Conservation (phyloP, 2,113 vertebrate species). For the Chauna torquata region DNA sequence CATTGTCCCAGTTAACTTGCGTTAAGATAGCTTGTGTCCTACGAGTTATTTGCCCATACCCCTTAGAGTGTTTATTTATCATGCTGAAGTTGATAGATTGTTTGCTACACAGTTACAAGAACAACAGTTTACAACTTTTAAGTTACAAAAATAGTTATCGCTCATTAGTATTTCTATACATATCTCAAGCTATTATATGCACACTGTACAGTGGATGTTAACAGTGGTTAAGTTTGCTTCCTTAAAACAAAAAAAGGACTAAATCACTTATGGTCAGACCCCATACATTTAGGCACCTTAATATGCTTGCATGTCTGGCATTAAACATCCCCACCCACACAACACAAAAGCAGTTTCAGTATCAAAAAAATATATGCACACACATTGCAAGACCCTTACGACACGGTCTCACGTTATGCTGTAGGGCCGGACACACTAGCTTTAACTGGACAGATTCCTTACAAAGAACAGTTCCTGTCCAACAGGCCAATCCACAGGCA, state of each 20-base stretch:
- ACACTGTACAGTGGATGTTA: constrained; percentile 48
- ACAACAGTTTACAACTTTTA: constrained; percentile 62
- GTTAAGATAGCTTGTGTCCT: not conserved
- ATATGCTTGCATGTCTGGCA: not conserved
- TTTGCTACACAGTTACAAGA: constrained; percentile 71
- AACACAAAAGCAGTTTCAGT: constrained; percentile 2
- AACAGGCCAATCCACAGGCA: not conserved
- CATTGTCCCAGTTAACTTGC: not conserved
- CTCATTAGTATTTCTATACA: constrained; percentile 69
- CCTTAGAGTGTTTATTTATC: constrained; percentile 68
- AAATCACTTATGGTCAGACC: not conserved
- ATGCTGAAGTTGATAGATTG: constrained; percentile 70
- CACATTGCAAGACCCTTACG: not conserved
- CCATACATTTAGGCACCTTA: not conserved
- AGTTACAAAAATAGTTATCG: constrained; percentile 78
- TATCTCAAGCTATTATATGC: constrained; percentile 53
- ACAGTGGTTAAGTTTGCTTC: constrained; percentile 55
- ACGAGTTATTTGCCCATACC: constrained; percentile 5
- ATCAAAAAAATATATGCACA: not conserved
- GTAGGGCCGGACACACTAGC: rapidly evolving
- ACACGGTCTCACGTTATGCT: rapidly evolving
- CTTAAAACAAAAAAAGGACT: not conserved
- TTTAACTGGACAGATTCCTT: not conserved
- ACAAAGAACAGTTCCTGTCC: not conserved
- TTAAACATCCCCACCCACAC: not conserved